A percentile compares a stretch with the other conserved stretches of the same genome.
phyloP scores from a whole-genome alignment of 1,140 invertebrate genomes.

The Diorhabda sublineata region DNA sequence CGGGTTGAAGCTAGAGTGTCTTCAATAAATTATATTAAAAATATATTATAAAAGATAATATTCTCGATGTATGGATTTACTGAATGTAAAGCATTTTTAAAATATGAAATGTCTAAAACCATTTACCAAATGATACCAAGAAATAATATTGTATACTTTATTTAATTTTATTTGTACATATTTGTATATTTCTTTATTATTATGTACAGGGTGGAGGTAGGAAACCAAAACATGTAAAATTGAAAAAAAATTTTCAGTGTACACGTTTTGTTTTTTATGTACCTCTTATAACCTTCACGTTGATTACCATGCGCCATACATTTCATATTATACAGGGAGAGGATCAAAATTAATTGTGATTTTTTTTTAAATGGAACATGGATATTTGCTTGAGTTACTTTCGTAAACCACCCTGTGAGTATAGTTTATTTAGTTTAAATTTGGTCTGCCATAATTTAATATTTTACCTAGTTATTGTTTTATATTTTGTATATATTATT shows the following conservation, averaged over 20 bases:
- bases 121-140: constrained; percentile 17
- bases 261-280: no score
- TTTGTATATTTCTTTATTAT: constrained; percentile 6
- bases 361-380: no score
- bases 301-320: constrained; percentile 1
- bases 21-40: neutral
- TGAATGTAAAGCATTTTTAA: constrained; percentile 3
- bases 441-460: constrained; percentile 15
- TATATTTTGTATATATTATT: constrained; percentile 23
- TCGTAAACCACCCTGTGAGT: neutral
- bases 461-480: constrained; percentile 19
- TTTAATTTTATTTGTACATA: constrained; percentile 5
- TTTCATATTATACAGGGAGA: neutral
- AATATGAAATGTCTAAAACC: neutral
- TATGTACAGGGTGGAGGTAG: neutral
- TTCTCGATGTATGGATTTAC: neutral
- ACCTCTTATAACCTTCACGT: neutral
- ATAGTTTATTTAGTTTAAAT: neutral
- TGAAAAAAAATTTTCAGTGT: no score
- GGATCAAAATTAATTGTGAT: no score
- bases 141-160: neutral
- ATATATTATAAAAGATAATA: neutral
- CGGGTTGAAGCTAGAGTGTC: neutral
- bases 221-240: neutral
- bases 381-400: neutral